A percentile compares a stretch with the other conserved stretches of the same genome.
Conservation (phyloP, 2,797 vertebrate species). For the Enteromius fasciolatus region DNA sequence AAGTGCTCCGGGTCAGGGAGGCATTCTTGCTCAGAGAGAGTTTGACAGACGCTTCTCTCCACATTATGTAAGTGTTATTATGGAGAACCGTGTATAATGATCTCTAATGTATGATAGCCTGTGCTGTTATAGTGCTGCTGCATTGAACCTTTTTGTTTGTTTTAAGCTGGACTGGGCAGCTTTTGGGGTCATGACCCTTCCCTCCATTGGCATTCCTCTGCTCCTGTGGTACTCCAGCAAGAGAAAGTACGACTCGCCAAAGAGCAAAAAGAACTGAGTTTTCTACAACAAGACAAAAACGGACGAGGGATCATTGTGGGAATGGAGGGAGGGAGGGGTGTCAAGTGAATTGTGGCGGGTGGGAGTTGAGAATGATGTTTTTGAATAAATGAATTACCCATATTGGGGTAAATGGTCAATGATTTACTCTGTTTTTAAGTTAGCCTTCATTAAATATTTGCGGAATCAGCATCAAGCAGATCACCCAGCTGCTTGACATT, state of each 20-base stretch:
- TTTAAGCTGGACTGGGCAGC: constrained; percentile 95
- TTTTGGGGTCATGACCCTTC: constrained; percentile 95
- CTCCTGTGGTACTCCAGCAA: constrained; percentile 98
- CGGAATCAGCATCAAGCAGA: neutral
- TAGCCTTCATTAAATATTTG: neutral
- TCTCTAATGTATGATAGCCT: neutral
- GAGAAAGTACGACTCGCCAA: constrained; percentile 92
- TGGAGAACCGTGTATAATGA: neutral
- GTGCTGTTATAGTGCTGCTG: neutral
- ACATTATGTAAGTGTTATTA: constrained; percentile 84
- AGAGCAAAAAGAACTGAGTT: constrained; percentile 90
- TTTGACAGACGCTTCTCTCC: constrained; percentile 96
- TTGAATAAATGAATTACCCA: constrained; percentile 66
- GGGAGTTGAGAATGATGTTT: neutral
- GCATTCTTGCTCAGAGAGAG: constrained; percentile 93
- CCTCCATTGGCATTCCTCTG: constrained; percentile 94
- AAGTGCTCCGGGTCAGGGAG: constrained; percentile 93
- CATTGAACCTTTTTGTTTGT: neutral
- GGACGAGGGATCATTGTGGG: constrained; percentile 14
- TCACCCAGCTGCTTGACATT: neutral
- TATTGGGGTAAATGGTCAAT: constrained; percentile 70
- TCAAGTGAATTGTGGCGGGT: neutral
- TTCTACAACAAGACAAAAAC: neutral
- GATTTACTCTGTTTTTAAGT: constrained; percentile 48
- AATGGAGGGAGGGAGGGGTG: neutral